Evolutionary conservation across 2,888 invertebrate genomes (phyloP), one percentile per base, ranked within the genome.

Genomic region (Eumerus sabulonum): DNA sequence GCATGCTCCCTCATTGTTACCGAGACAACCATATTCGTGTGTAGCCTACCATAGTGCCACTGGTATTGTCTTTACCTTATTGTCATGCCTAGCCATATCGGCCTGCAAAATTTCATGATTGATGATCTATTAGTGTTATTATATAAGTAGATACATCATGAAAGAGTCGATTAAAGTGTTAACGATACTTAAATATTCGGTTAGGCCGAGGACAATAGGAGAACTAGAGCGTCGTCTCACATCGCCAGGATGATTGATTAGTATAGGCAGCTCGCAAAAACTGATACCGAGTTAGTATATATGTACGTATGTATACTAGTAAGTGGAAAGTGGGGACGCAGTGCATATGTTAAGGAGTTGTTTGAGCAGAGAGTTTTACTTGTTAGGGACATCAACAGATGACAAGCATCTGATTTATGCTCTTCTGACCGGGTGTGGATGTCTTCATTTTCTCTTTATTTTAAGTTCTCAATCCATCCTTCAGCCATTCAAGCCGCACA

Each of bases 401-500:
- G 77, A 77, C 77, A 77, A 67, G 67, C 57, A 19, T 16, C 63
- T 77, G 77, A 77, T 77, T 73, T 44, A 77, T 77, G 68, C 59
- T 27, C 9, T 9, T 5, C 14, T 17, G 1, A 7, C 16, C 1
- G 18, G 7, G 17, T 13, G 45, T 36, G 27, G 35, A 18, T 67
- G 13, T 27, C 36, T 11, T 9, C 50, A 12, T 54, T 18, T 45
- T 57, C 47, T 42, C 59, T 53, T 48, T 44, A 36, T 38, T 79
- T 64, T 74, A 48, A 79, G 59, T 74, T 60, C 18, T 27, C 63
- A 74, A 70, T 50, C 59, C 59, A 59, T 67, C 62, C 53, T 44
- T 54, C 54, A 70, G 17, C 27, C 18, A 68, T 27, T 54, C n/a
- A 7, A 4, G 27, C 27, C 2, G 27, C 3, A 1, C 2, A 38